Evolutionary conservation across 2,888 invertebrate species (phyloP).

Genomic region (Mechanitis mazaeus): DNA sequence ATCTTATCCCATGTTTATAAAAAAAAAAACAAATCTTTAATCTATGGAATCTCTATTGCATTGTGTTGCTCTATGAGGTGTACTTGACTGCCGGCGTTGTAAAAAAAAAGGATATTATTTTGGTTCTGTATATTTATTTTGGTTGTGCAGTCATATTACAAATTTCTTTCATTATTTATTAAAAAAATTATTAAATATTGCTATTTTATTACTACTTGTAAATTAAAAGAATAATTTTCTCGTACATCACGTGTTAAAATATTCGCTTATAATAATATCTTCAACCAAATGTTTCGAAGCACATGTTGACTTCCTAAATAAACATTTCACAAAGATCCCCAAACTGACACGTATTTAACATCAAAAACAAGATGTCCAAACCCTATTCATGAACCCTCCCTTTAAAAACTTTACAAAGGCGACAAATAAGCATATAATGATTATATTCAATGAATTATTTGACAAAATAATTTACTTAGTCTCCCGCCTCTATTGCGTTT

Average conservation of each 20-base stretch:
- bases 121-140: constrained; percentile 29
- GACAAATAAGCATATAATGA: constrained; percentile 72
- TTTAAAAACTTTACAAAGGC: constrained; percentile 53
- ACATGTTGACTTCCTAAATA: constrained; percentile 3
- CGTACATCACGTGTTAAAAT: too few relatives aligned
- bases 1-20: constrained; percentile 1
- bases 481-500: constrained; percentile 16
- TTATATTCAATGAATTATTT: constrained; percentile 58
- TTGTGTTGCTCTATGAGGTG: constrained; percentile 26
- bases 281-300: too few relatives aligned
- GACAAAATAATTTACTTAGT: constrained; percentile 29
- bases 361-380: constrained; percentile 68
- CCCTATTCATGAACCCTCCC: constrained; percentile 51
- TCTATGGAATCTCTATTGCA: constrained; percentile 24
- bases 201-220: too few relatives aligned
- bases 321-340: constrained; percentile 13
- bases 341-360: constrained; percentile 45
- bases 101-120: constrained; percentile 4
- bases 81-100: constrained; percentile 34
- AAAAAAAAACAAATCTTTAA: constrained; percentile 13
- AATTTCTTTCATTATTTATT: not conserved
- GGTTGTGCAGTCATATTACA: not conserved
- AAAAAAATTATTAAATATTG: too few relatives aligned
- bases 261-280: too few relatives aligned
- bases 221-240: too few relatives aligned